A percentile compares a stretch with the other conserved stretches of the same genome.
These are phyloP conservation scores for Harmothoe impar DNA, from an alignment of 2,888 invertebrate species.

Conservation along the genomic window DNA sequence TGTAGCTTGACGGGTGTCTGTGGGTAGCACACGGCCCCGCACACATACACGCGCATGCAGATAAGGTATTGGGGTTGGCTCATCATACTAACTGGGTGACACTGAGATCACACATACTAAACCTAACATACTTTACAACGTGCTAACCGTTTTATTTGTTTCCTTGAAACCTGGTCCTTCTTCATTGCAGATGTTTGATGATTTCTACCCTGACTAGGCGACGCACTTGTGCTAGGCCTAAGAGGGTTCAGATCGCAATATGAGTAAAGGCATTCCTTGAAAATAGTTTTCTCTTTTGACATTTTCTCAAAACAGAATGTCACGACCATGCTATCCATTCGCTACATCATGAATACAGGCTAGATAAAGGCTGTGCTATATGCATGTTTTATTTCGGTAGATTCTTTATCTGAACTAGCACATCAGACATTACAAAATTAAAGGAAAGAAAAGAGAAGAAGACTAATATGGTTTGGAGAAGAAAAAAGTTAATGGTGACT, in stretches of 20 bases:
- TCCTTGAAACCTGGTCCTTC: conserved; percentile 51
- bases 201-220: conserved; percentile 42
- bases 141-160: conserved; percentile 48
- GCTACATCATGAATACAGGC: too few relatives aligned
- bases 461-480: too few relatives aligned
- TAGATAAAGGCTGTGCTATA: too few relatives aligned
- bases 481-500: too few relatives aligned
- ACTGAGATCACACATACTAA: conserved; percentile 32
- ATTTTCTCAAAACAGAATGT: not conserved
- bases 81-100: conserved; percentile 27
- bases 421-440: too few relatives aligned
- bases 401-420: too few relatives aligned
- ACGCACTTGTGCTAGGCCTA: conserved; percentile 45
- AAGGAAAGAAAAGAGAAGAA: too few relatives aligned
- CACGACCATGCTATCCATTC: too few relatives aligned
- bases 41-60: conserved; percentile 17
- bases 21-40: not conserved
- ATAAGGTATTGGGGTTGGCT: conserved; percentile 17
- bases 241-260: not conserved
- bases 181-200: conserved; percentile 57
- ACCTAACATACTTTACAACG: conserved; percentile 4
- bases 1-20: conserved; percentile 13
- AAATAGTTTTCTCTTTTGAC: conserved; percentile 19
- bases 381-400: too few relatives aligned
- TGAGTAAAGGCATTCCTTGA: not conserved